Percentiles rank a stretch among this genome's conserved stretches.
phyloP scores from a whole-genome alignment of 2,797 vertebrate species.

The Hemitrygon akajei region DNA sequence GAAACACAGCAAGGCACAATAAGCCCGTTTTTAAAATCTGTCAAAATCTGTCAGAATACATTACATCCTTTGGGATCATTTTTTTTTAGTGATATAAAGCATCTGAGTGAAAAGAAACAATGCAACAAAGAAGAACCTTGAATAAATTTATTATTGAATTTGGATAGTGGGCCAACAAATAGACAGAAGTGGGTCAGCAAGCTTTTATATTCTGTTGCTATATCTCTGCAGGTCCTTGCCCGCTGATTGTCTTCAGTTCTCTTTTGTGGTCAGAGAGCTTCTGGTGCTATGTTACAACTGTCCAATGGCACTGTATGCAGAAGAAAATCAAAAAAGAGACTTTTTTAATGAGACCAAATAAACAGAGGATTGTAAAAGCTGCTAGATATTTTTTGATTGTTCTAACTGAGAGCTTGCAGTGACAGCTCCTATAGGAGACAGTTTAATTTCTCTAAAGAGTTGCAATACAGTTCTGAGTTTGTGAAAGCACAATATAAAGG shows the following conservation, averaged over 20 bases:
- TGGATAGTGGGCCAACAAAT: not conserved
- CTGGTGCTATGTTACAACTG: no score
- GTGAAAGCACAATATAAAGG: not conserved
- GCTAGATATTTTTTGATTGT: not conserved
- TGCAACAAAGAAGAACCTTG: not conserved
- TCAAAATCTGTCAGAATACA: not conserved
- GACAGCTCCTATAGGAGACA: not conserved
- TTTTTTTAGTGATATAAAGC: not conserved
- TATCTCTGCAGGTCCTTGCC: not conserved
- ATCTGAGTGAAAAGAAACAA: not conserved
- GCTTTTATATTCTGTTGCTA: not conserved
- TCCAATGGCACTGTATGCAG: not conserved
- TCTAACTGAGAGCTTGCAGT: not conserved
- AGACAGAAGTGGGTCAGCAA: not conserved
- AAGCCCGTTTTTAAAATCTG: no score
- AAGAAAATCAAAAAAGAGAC: not conserved
- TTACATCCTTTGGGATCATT: not conserved
- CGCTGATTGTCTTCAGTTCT: not conserved
- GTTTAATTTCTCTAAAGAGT: no score
- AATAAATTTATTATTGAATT: not conserved
- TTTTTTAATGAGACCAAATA: not conserved
- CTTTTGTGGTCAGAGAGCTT: not conserved
- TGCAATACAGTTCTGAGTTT: no score
- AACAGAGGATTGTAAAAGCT: not conserved
- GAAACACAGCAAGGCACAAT: not conserved